phyloP scores from a whole-genome alignment of 2,113 vertebrate genomes.

The Morone chrysops region DNA sequence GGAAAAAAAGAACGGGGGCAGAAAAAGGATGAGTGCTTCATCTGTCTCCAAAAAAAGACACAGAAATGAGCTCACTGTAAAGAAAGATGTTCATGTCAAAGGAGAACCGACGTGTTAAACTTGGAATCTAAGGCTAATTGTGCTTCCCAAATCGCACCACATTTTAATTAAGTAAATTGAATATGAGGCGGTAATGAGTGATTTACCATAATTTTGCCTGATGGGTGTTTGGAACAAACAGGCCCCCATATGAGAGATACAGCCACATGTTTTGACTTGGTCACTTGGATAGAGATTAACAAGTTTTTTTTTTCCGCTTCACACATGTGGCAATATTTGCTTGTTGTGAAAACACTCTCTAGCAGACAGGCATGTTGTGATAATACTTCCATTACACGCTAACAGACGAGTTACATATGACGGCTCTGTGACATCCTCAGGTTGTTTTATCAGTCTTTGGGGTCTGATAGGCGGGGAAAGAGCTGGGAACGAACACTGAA shows the following conservation, averaged over 20 bases:
- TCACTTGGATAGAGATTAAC: conserved; percentile 51
- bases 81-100: not conserved
- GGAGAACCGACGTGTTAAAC: not conserved
- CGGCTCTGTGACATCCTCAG: conserved; percentile 26
- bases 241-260: conserved; percentile 22
- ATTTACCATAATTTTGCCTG: conserved; percentile 6
- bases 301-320: conserved; percentile 27
- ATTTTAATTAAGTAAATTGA: conserved; percentile 14
- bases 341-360: conserved; percentile 68
- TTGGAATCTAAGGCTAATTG: not conserved
- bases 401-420: conserved; percentile 27
- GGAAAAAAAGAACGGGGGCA: not conserved
- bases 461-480: not conserved
- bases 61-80: not conserved
- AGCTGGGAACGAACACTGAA: not conserved
- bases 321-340: conserved; percentile 56
- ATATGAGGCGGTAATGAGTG: not conserved
- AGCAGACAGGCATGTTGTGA: conserved; percentile 57
- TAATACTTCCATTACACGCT: conserved; percentile 40
- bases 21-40: not conserved
- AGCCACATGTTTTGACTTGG: conserved; percentile 54
- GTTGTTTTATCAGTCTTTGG: conserved; percentile 21
- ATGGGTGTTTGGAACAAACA: conserved; percentile 38
- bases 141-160: conserved; percentile 4
- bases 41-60: not conserved